Evolutionary conservation across 2,888 invertebrate genomes (phyloP).

Genomic region (Protodeltote pygarga): DNA sequence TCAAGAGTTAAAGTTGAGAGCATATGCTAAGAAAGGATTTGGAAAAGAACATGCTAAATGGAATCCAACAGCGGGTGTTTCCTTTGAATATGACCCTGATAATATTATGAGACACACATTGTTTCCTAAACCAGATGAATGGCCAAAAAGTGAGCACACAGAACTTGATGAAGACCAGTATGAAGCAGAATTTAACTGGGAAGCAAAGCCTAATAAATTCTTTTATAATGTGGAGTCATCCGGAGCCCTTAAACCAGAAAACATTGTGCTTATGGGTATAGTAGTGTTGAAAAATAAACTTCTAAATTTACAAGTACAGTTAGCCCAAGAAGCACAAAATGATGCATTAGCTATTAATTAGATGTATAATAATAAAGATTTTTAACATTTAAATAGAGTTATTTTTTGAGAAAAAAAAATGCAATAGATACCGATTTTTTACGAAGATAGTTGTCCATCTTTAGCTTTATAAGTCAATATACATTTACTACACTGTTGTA

Average conservation of each 20-base stretch:
- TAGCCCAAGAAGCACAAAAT: slow-evolving; percentile 94
- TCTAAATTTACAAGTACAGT: slow-evolving; percentile 96
- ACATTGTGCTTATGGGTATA: slow-evolving; percentile 98
- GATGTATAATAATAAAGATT: slow-evolving; percentile 31
- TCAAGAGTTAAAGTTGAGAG: slow-evolving; percentile 97
- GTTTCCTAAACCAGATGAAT: slow-evolving; percentile 98
- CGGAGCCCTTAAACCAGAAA: slow-evolving; percentile 97
- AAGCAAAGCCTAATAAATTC: slow-evolving; percentile 98
- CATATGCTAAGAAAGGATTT: slow-evolving; percentile 98
- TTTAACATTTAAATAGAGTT: neutral
- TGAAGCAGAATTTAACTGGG: slow-evolving; percentile 97
- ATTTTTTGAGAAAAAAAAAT: slow-evolving; percentile 3
- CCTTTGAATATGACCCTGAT: slow-evolving; percentile 99
- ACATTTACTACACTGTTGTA: neutral
- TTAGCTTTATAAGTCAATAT: neutral
- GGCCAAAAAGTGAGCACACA: slow-evolving; percentile 99
- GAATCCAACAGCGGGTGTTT: slow-evolving; percentile 99
- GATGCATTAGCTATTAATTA: slow-evolving; percentile 92
- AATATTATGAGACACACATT: slow-evolving; percentile 98
- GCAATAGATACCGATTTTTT: slow-evolving; percentile 15
- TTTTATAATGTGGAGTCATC: slow-evolving; percentile 98
- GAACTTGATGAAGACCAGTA: slow-evolving; percentile 97
- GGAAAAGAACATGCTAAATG: slow-evolving; percentile 99
- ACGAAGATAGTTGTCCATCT: slow-evolving; percentile 16
- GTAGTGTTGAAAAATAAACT: slow-evolving; percentile 97